phyloP scores from a whole-genome alignment of 2,113 vertebrate species.

The Cacatua alba region DNA sequence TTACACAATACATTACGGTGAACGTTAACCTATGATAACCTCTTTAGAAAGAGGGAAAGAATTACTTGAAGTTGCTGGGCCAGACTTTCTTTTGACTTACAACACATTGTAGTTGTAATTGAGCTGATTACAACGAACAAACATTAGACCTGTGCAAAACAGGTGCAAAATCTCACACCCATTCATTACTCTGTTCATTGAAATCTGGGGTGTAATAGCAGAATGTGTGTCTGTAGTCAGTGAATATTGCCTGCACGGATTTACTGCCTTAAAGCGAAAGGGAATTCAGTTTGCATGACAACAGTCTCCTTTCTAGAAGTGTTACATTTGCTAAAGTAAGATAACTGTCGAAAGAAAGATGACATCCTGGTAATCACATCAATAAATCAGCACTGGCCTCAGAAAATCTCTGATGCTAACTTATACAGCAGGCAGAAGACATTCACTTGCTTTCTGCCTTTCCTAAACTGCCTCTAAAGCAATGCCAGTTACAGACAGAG shows the following conservation, averaged over 20 bases:
- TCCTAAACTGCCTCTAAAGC: background rate
- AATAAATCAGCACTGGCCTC: slow-evolving; percentile 35
- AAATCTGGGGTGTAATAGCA: background rate
- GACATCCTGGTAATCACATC: background rate
- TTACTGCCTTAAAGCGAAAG: background rate
- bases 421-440: slow-evolving; percentile 3
- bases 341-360: background rate
- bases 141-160: background rate
- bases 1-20: background rate
- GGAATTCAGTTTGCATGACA: background rate
- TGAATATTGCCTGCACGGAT: background rate
- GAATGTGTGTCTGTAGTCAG: background rate
- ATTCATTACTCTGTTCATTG: background rate
- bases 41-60: background rate
- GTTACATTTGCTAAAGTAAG: slow-evolving; percentile 7
- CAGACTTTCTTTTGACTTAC: background rate
- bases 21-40: background rate
- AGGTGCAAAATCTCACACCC: background rate
- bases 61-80: background rate
- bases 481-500: background rate
- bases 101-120: background rate
- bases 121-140: background rate
- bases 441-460: background rate
- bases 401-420: slow-evolving; percentile 29
- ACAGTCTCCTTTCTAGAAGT: background rate